Conservation (phyloP, 2,797 vertebrate species). For the Hemibagrus guttatus region DNA sequence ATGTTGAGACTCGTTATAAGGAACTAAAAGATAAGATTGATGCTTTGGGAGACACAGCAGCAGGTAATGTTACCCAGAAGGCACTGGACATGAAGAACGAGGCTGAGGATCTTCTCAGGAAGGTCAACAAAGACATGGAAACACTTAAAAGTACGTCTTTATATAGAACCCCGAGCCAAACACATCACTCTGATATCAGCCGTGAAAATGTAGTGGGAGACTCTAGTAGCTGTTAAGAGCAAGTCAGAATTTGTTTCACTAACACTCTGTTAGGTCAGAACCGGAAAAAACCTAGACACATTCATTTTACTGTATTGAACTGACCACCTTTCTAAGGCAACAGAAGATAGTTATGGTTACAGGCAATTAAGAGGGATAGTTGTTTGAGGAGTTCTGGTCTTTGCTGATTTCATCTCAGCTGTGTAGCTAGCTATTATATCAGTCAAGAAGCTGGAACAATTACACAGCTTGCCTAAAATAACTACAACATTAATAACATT, state of each 20-base stretch:
- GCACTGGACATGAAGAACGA: slow-evolving; percentile 72
- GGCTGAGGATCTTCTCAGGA: slow-evolving; percentile 75
- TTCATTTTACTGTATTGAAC: not conserved
- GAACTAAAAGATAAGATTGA: slow-evolving; percentile 74
- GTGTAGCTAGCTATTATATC: not conserved
- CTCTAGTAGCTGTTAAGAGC: not conserved
- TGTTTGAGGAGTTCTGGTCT: too few relatives aligned
- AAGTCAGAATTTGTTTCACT: not conserved
- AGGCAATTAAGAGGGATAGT: not conserved
- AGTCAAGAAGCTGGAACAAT: not conserved
- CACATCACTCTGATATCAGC: not conserved
- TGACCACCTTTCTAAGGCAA: not conserved
- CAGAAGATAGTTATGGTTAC: not conserved
- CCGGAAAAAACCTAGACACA: not conserved
- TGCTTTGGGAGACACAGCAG: slow-evolving; percentile 61
- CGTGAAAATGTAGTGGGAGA: not conserved
- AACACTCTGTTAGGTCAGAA: not conserved
- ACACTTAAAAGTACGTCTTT: slow-evolving; percentile 74
- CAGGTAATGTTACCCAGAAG: slow-evolving; percentile 64
- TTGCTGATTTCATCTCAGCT: not conserved
- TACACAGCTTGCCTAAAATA: not conserved
- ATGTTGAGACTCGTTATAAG: slow-evolving; percentile 68
- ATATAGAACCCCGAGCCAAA: not conserved
- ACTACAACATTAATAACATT: not conserved
- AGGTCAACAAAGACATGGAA: slow-evolving; percentile 75